These are phyloP conservation scores for Sinopyrophorus schimmeli DNA, from an alignment of 2,888 invertebrate genomes.

Conservation along the genomic window DNA sequence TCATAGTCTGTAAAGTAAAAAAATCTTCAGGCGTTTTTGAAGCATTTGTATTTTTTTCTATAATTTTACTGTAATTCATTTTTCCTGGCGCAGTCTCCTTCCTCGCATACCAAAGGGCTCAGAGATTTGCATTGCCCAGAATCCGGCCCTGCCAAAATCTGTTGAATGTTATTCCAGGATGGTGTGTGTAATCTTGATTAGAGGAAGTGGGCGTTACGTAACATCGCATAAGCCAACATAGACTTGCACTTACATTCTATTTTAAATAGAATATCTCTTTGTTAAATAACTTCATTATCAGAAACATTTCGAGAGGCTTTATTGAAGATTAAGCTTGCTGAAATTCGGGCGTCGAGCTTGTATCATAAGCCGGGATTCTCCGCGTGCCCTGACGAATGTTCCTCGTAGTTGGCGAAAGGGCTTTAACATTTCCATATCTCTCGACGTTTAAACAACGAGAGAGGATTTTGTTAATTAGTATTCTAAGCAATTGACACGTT, in stretches of 20 bases:
- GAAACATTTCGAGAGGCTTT: constrained; percentile 19
- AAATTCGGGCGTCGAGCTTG: constrained; percentile 17
- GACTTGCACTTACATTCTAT: constrained; percentile 10
- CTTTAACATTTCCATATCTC: constrained; percentile 9
- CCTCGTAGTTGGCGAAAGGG: constrained; percentile 8
- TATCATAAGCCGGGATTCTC: constrained; percentile 18
- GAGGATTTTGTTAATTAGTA: too few relatives aligned
- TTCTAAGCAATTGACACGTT: too few relatives aligned
- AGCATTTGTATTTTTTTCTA: too few relatives aligned
- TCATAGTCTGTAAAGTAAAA: too few relatives aligned
- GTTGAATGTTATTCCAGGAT: constrained; percentile 13
- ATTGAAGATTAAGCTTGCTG: constrained; percentile 15
- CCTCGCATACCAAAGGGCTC: too few relatives aligned
- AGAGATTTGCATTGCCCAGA: too few relatives aligned
- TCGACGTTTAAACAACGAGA: constrained; percentile 5
- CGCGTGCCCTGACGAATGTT: constrained; percentile 16
- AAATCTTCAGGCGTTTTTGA: too few relatives aligned
- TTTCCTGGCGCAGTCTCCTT: too few relatives aligned
- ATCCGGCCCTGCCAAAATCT: too few relatives aligned
- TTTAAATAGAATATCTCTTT: constrained; percentile 14
- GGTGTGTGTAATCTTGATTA: constrained; percentile 16
- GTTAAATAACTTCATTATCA: constrained; percentile 17
- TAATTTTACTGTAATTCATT: too few relatives aligned
- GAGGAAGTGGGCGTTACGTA: constrained; percentile 15
- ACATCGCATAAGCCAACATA: constrained; percentile 13